phyloP scores from a whole-genome alignment of 2,888 invertebrate genomes.

The Eupithecia subumbrata region DNA sequence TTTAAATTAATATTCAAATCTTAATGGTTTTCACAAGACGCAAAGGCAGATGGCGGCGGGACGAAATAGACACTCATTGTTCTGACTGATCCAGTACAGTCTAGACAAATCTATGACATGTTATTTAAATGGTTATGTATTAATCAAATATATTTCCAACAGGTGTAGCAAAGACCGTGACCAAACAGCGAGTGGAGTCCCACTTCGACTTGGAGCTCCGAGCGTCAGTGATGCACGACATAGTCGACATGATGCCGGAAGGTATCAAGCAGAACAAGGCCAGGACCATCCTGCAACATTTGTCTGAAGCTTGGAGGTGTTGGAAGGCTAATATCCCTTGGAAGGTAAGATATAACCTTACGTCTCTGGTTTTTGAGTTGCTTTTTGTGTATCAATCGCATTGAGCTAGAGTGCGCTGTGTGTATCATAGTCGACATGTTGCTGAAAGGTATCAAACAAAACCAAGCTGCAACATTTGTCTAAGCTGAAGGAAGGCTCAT shows the following conservation, averaged over 20 bases:
- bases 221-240: conserved; percentile 98
- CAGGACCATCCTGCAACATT: conserved; percentile 98
- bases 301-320: conserved; percentile 99
- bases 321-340: conserved; percentile 99
- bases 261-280: conserved; percentile 99
- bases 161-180: conserved; percentile 99
- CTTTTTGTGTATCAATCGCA: not conserved
- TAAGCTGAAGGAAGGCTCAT: too few relatives aligned
- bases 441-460: too few relatives aligned
- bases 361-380: not conserved
- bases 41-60: too few relatives aligned
- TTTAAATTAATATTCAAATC: too few relatives aligned
- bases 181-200: conserved; percentile 99
- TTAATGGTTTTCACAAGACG: too few relatives aligned
- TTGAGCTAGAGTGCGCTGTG: too few relatives aligned
- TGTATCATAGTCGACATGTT: too few relatives aligned
- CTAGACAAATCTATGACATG: too few relatives aligned
- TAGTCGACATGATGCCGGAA: conserved; percentile 99
- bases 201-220: conserved; percentile 99
- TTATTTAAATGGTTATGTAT: not conserved
- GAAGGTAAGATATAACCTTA: conserved; percentile 89
- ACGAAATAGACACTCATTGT: too few relatives aligned
- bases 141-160: conserved; percentile 1
- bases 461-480: too few relatives aligned
- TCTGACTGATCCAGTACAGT: too few relatives aligned